Evolutionary conservation across 2,113 vertebrate species (phyloP), one percentile per base, ranked within the genome.

Genomic region (Paradisaea rubra): DNA sequence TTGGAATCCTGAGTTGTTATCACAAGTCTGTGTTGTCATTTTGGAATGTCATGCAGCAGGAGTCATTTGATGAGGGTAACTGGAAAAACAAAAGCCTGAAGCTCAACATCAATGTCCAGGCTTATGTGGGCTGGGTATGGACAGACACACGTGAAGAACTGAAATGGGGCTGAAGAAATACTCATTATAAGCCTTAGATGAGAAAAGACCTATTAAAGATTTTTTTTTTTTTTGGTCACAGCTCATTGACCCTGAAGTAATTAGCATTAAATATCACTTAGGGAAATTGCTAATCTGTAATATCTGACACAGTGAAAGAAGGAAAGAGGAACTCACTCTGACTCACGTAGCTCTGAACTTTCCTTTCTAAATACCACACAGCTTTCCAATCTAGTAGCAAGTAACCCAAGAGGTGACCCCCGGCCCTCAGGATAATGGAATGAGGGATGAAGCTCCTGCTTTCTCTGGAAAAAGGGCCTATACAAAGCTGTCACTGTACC

Each of bases 251-350:
- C 68, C 83, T 86, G 54, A 94, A 92, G 81, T 81, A 97, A 97
- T 97, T 93, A 96, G 77, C 81, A 89, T 95, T 97, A 96, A 96
- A 95, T 94, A 97, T 95, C 95, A 92, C 81, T 97, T 91, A 93
- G 60, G 63, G 66, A 95, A 93, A 96, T 73, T 91, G 63, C 35
- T 89, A 82, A 94, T 94, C 92, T 93, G 63, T 79, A 53, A n/a
- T 69, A 86, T 88, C 77, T 97, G 87, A 89, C 81, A 84, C 1
- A 2, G 72, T 63, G 78, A 69, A 94, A 79, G 74, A 85, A 66
- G 60, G 83, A 77, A 73, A 91, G 70, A 87, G 73, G 80, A 89
- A 78, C 88, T 91, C 0, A 0, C 45, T 66, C 45, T 84, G 94
- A 91, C 86, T 89, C 88, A 89, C 1, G 5, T 25, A 28, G 76